A percentile compares a stretch with the other conserved stretches of the same genome.
Evolutionary conservation across 2,797 vertebrate species (phyloP).

Genomic region (Taenioides sp.): DNA sequence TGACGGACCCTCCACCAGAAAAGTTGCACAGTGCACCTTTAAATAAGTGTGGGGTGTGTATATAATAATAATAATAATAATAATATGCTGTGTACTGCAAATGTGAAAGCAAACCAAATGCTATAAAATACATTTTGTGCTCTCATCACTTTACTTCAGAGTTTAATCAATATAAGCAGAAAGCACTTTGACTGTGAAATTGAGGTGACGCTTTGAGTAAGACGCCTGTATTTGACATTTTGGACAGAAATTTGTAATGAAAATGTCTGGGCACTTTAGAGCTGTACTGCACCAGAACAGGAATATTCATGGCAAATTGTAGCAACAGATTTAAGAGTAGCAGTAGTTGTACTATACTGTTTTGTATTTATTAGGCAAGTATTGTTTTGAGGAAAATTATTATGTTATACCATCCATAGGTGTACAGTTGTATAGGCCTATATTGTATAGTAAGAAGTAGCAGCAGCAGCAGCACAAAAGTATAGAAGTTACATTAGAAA

Average conservation of each 20-base stretch:
- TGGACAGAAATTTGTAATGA: neutral
- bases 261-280: neutral
- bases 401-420: no score
- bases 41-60: neutral
- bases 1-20: no score
- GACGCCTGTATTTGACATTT: neutral
- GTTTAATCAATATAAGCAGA: conserved; percentile 44
- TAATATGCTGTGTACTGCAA: neutral
- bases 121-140: conserved; percentile 16
- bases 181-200: conserved; percentile 53
- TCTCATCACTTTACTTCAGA: conserved; percentile 35
- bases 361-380: neutral
- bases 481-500: no score
- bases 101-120: conserved; percentile 32
- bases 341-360: neutral
- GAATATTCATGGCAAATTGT: conserved; percentile 50
- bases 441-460: no score
- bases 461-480: no score
- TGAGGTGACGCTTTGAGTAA: conserved; percentile 18
- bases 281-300: neutral
- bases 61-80: no score
- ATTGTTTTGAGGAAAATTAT: neutral
- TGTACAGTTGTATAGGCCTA: no score
- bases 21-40: neutral
- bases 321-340: neutral